A percentile compares a stretch with the other conserved stretches of the same genome.
Conservation (phyloP, 2,888 invertebrate species). For the Neria commutata region DNA sequence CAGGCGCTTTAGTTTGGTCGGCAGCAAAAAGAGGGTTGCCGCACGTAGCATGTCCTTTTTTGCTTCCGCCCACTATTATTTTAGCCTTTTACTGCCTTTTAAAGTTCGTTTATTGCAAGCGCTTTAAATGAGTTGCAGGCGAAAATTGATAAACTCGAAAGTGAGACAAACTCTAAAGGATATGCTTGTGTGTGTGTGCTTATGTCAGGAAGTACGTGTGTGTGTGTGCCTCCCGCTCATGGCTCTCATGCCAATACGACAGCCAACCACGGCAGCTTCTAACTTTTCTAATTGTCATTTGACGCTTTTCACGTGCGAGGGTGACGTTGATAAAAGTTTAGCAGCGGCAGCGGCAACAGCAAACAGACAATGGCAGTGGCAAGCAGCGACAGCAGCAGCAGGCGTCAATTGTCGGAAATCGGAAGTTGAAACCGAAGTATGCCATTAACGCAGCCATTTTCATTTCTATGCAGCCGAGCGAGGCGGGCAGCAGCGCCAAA, state of each 20-base stretch:
- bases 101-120: neutral
- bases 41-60: neutral
- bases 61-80: no score
- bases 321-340: slow-evolving; percentile 1
- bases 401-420: neutral
- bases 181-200: no score
- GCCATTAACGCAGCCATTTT: slow-evolving; percentile 1
- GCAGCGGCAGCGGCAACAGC: neutral
- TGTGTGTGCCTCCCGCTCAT: neutral
- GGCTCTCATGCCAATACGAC: neutral
- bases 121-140: neutral
- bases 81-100: no score
- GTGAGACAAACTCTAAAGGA: neutral
- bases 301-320: slow-evolving; percentile 4
- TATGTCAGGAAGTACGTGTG: neutral
- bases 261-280: no score
- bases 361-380: slow-evolving; percentile 7
- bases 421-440: neutral
- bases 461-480: neutral
- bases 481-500: no score
- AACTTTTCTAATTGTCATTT: slow-evolving; percentile 2
- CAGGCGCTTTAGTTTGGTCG: neutral
- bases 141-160: neutral
- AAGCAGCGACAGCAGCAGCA: neutral
- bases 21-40: neutral